These are phyloP conservation scores for Stylophora pistillata DNA, from an alignment of 64 coral and sea anemone species.

Conservation along the genomic window DNA sequence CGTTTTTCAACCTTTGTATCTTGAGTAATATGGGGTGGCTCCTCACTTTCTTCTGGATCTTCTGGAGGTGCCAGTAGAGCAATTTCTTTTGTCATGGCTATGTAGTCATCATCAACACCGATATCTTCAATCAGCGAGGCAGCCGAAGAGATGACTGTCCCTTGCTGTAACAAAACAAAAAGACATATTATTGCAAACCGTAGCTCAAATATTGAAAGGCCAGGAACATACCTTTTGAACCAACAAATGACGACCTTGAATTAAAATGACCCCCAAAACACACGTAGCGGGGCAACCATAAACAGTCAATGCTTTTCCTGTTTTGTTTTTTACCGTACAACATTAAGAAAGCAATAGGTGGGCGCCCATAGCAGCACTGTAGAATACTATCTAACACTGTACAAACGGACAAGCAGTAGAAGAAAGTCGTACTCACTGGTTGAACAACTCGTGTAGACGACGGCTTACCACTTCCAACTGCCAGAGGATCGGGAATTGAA, in stretches of 20 bases:
- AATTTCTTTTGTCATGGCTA: constrained; percentile 68
- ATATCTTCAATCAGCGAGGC: constrained; percentile 32
- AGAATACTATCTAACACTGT: no score
- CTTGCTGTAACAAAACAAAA: not conserved
- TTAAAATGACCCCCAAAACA: not conserved
- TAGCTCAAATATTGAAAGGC: not conserved
- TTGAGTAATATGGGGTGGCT: not conserved
- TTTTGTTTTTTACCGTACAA: not conserved
- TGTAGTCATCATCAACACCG: constrained; percentile 57
- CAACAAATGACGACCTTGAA: no score
- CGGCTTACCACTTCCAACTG: constrained; percentile 94
- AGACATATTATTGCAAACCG: not conserved
- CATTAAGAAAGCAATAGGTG: not conserved
- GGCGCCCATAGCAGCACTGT: not conserved
- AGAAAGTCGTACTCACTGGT: constrained; percentile 41
- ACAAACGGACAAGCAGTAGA: not conserved
- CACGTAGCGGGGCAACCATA: not conserved
- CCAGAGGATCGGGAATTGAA: constrained; percentile 78
- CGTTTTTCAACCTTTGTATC: constrained; percentile 18
- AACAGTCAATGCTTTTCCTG: not conserved
- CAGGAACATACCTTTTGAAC: no score
- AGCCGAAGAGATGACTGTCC: constrained; percentile 43
- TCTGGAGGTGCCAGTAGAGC: constrained; percentile 60
- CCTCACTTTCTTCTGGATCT: constrained; percentile 55
- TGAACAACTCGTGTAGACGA: constrained; percentile 59